Conservation (phyloP, 2,113 vertebrate genomes). For the Colius striatus region DNA sequence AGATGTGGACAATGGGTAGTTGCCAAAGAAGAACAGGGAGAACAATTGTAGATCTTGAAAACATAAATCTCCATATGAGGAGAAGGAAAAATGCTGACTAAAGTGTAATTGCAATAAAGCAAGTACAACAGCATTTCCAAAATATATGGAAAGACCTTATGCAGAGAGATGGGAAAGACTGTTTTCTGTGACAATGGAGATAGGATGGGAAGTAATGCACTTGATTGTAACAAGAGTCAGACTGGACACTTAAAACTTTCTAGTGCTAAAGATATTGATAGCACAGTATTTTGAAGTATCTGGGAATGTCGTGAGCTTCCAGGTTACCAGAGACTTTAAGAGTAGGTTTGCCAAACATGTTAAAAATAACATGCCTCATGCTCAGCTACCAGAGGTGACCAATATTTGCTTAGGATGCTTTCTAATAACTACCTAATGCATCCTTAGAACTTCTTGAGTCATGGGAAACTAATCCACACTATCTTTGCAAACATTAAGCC, state of each 20-base stretch:
- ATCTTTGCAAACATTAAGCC: background rate
- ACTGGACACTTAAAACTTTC: background rate
- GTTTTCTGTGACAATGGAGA: background rate
- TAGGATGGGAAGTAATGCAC: background rate
- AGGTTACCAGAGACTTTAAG: background rate
- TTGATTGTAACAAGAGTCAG: background rate
- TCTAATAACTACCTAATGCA: background rate
- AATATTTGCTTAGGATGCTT: background rate
- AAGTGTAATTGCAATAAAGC: background rate
- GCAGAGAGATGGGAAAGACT: background rate
- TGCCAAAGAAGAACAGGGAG: slow-evolving; percentile 12
- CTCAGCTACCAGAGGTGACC: background rate
- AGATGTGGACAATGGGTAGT: slow-evolving; percentile 20
- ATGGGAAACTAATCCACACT: background rate
- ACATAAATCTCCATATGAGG: background rate
- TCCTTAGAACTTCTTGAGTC: background rate
- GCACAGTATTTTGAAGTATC: background rate
- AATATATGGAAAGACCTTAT: background rate
- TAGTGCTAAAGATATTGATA: background rate
- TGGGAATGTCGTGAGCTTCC: background rate
- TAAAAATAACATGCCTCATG: background rate
- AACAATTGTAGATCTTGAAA: slow-evolving; percentile 20
- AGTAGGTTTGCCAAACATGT: background rate
- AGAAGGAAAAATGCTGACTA: background rate
- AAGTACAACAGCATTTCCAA: background rate